A percentile compares a stretch with the other conserved stretches of the same genome.
Conservation (phyloP, 1,140 invertebrate species). For the Euglossa dilemma region DNA sequence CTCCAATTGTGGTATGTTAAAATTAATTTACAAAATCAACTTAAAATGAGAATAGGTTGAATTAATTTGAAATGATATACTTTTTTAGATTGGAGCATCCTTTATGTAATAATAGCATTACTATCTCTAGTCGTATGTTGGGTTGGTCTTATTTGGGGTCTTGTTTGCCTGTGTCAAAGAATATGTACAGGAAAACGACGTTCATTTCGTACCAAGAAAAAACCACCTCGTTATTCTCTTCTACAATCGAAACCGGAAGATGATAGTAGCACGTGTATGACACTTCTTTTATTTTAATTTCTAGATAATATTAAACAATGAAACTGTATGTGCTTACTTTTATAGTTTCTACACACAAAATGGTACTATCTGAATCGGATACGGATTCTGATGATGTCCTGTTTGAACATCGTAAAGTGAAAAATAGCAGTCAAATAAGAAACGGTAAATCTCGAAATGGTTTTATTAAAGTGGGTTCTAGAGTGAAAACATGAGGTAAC, state of each 20-base stretch:
- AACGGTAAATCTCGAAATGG: constrained; percentile 78
- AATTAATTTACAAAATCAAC: constrained; percentile 10
- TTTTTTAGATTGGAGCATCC: constrained; percentile 91
- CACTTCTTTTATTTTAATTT: constrained; percentile 31
- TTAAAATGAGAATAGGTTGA: background rate
- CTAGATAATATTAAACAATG: background rate
- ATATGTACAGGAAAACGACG: constrained; percentile 82
- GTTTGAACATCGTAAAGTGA: constrained; percentile 78
- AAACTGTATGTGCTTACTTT: constrained; percentile 40
- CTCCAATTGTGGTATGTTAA: constrained; percentile 89
- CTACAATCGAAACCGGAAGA: constrained; percentile 78
- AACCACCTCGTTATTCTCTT: constrained; percentile 79
- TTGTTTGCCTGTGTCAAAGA: constrained; percentile 86
- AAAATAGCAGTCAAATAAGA: constrained; percentile 71
- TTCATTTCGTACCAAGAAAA: constrained; percentile 75
- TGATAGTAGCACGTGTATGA: constrained; percentile 76
- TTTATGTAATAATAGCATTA: constrained; percentile 91
- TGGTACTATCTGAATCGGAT: constrained; percentile 79
- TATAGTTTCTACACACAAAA: constrained; percentile 78
- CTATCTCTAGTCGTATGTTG: constrained; percentile 86
- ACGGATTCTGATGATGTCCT: constrained; percentile 80
- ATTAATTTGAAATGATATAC: background rate
- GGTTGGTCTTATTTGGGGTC: constrained; percentile 87
- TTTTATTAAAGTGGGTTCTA: constrained; percentile 73
- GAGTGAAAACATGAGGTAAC: constrained; percentile 76